Evolutionary conservation across 2,797 vertebrate genomes (phyloP), one percentile per base, ranked within the genome.

Genomic region (Myotis planiceps): DNA sequence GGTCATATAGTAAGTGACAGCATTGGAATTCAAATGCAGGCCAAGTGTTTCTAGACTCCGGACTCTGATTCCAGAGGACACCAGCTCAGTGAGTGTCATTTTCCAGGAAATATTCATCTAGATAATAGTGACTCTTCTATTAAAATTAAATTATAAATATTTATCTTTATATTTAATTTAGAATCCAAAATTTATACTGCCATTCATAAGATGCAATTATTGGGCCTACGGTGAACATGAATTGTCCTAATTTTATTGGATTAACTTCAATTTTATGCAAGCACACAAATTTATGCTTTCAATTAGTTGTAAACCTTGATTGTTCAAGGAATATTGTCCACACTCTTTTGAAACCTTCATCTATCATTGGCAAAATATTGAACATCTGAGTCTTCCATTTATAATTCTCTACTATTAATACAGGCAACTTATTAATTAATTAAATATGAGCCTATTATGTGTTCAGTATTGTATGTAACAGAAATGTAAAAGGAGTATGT

Each of bases 61-160:
- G 6, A 21, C 39, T 69, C 25, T 34, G 74, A 47, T 3, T 69
- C 5, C 16, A 0, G 34, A 45, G 4, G 3, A 27, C 1, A n/a
- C 45, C 23, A 49, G 18, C 15, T 85, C n/a, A 49, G 23, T 14
- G 49, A 55, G 65, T 13, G 39, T 49, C 6, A n/a, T 47, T 13
- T 60, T 93, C 42, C 10, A 89, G 47, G 23, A 78, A 78, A 60
- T 51, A 88, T 29, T 25, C 80, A 23, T 29, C 8, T 25, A 85
- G 32, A 71, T 78, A 42, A 25, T 71, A 82, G 45, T 74, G 25
- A 87, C 16, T 79, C 15, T 9, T 74, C 5, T 18, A 12, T 79
- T 92, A 90, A 95, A 90, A 83, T 92, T 47, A 90, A 79, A 58
- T 80, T 81, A 25, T 65, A 96, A 90, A 37, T 76, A 25, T 79